Conservation (phyloP, 1,140 invertebrate genomes). For the Nautilus pompilius region DNA sequence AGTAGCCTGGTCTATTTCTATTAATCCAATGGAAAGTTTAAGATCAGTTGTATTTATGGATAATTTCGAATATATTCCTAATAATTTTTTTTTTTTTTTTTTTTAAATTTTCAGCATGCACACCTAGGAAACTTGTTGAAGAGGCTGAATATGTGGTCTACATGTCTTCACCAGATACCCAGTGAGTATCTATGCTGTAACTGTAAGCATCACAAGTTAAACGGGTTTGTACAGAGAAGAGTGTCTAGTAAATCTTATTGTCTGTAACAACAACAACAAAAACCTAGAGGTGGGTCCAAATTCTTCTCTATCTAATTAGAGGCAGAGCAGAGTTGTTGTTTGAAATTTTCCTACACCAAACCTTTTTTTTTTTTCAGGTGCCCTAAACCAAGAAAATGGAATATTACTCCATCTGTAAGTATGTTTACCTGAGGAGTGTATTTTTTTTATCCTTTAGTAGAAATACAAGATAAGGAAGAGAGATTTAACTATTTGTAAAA, state of each 20-base stretch:
- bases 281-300: not conserved
- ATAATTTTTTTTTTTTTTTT: not conserved
- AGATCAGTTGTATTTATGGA: not conserved
- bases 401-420: conserved; percentile 22
- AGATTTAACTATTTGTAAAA: too few relatives aligned
- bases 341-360: not conserved
- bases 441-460: too few relatives aligned
- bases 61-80: not conserved
- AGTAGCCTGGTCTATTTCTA: too few relatives aligned
- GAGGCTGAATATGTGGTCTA: conserved; percentile 10
- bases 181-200: conserved; percentile 3
- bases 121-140: conserved; percentile 4
- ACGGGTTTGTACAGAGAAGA: not conserved
- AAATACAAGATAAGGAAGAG: too few relatives aligned
- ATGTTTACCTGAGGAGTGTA: too few relatives aligned
- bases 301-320: not conserved
- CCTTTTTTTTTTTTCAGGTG: conserved; percentile 13
- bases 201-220: not conserved
- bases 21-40: not conserved
- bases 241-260: not conserved
- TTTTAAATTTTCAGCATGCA: conserved; percentile 5
- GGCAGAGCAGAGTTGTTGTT: not conserved
- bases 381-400: conserved; percentile 26
- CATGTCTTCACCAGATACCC: conserved; percentile 20
- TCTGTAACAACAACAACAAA: not conserved